Base-by-base conservation (phyloP, 2,113 vertebrate species). In the Vidua macroura region DNA sequence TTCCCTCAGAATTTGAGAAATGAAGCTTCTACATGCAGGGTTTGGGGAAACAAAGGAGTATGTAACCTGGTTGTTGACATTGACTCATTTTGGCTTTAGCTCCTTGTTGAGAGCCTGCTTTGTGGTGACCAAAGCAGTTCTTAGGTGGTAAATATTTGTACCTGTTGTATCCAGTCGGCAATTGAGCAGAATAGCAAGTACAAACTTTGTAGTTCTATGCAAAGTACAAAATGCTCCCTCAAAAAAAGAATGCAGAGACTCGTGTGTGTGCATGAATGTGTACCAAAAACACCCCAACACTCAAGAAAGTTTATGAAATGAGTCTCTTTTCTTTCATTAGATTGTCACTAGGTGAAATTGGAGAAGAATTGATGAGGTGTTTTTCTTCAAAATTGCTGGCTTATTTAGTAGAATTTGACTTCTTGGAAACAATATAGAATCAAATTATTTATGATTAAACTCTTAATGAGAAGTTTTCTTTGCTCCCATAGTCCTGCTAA, bases 211-310 rank as follows among this genome's bases (percentile, higher is more conserved):
- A 68, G 37, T 20, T 69, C 20, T 39, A 67, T 7, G 3, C 60
- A 74, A 88, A 79, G 53, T 60, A 35, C 24, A 75, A 49, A 23
- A 39, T 3, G 2, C 3, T 64, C 12, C 35, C 35, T 76, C 41
- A n/a, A 43, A 62, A 62, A 51, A 44, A 75, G 9, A 48, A 25
- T 16, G 31, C 23, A 77, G 59, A 64, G 70, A 31, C 9, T 41
- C 1, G 0, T 10, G 7, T 43, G 11, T n/a, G 7, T 58, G 8
- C 9, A 2, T 43, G 15, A 30, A 7, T 53, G 24, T 62, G 7
- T 21, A 27, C 58, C 25, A 31, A 46, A 52, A 58, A 60, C 31
- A 0, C 2, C 13, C 8, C 15, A 80, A 0, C 17, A 30, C 11
- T 76, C 11, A 1, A 55, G 18, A 10, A 78, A 24, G 28, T 59